Evolutionary conservation across 2,797 vertebrate genomes (phyloP), one percentile per base, ranked within the genome.

Genomic region (Manis javanica): DNA sequence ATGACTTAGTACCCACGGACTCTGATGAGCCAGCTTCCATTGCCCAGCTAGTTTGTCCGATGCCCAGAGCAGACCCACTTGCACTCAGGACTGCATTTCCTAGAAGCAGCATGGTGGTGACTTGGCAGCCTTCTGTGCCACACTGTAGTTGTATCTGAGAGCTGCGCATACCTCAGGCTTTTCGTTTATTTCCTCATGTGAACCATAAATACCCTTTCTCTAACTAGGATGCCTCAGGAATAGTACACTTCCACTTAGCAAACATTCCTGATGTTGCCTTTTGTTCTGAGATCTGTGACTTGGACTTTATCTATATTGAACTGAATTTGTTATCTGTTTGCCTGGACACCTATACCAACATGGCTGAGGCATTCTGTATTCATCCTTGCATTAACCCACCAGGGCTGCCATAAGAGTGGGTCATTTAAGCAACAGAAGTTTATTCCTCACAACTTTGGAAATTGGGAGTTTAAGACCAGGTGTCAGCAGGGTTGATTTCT

Each of bases 291-390:
- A 74, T 94, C 69, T 42, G 26, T 91, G 88, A 12, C 29, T 66
- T 94, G 77, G 87, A 63, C 63, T 59, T 96, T 96, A 94, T 71
- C 87, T 85, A 3, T 49, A n/a, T 3, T 87, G 96, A 94, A 71
- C 64, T 96, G 78, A 74, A 42, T 89, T 87, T 95, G 31, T 29
- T 96, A 23, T 31, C 84, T 95, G 0, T 95, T 97, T 91, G 24
- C 57, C 84, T 87, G 59, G 87, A 72, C 31, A 82, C 61, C 68
- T 94, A 31, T 46, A 49, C 42, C 95, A 37, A 91, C 24, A 34
- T 69, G 42, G 46, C n/a, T 57, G 7, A 90, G 46, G 15, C 29
- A 88, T 68, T 88, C 77, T 82, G 37, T 2, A 0, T 90, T 95
- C 74, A 53, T 46, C 39, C 31, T 79, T 18, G 13, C 39, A 13